These are phyloP conservation scores for Forpus xanthops DNA, from an alignment of 2,797 vertebrate species.

Conservation along the genomic window DNA sequence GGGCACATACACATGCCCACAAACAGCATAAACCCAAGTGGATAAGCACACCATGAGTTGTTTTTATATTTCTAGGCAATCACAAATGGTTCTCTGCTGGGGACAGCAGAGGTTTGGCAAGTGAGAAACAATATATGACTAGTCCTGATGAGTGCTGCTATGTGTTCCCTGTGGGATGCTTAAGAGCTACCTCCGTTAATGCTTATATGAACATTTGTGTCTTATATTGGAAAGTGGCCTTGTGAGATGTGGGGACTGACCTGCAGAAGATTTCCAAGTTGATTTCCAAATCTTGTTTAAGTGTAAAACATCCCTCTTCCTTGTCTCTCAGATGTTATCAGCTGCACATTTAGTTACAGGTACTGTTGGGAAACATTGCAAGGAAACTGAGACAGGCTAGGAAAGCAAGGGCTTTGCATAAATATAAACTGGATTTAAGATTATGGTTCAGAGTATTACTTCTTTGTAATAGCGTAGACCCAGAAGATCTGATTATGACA, in stretches of 20 bases:
- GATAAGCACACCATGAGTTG: rapidly evolving
- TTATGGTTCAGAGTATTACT: neutral
- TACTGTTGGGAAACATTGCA: neutral
- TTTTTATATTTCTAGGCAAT: neutral
- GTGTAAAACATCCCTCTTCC: neutral
- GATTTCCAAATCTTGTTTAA: neutral
- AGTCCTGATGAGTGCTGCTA: neutral
- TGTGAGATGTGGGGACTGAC: neutral
- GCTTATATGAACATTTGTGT: neutral
- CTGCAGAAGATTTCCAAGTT: neutral
- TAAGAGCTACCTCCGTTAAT: neutral
- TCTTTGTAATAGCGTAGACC: neutral
- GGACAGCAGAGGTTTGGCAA: neutral
- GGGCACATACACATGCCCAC: rapidly evolving
- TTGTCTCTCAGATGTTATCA: neutral
- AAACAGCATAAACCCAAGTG: rapidly evolving
- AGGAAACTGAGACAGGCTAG: neutral
- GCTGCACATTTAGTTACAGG: neutral
- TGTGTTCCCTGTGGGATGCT: neutral
- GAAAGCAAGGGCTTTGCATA: neutral
- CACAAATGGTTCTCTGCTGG: neutral
- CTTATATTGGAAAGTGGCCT: neutral
- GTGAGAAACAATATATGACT: neutral
- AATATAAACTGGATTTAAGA: neutral
- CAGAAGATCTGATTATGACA: neutral